phyloP scores from a whole-genome alignment of 2,888 invertebrate species.

The Molanna angustata region DNA sequence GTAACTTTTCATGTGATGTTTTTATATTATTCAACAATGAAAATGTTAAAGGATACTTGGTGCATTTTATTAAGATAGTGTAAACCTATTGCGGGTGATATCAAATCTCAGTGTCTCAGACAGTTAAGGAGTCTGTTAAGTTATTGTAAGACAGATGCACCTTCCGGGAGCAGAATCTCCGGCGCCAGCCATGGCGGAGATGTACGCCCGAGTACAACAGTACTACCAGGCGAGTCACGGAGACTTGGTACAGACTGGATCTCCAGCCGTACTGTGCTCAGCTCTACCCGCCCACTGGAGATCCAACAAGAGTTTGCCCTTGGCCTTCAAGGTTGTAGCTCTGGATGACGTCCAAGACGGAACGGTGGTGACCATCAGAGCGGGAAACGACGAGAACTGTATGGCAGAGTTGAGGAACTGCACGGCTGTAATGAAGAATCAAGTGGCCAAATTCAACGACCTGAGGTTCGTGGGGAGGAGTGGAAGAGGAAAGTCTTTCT shows the following conservation, averaged over 20 bases:
- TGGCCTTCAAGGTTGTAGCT: constrained; percentile 94
- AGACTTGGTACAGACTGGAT: constrained; percentile 91
- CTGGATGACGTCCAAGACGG: constrained; percentile 93
- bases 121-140: neutral
- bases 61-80: too few species aligned
- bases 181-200: constrained; percentile 67
- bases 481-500: constrained; percentile 95
- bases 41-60: too few species aligned
- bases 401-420: constrained; percentile 94
- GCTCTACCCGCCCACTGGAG: constrained; percentile 95
- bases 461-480: constrained; percentile 96
- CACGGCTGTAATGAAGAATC: constrained; percentile 94
- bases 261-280: constrained; percentile 93
- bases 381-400: constrained; percentile 97
- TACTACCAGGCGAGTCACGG: constrained; percentile 86
- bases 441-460: constrained; percentile 98
- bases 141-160: constrained; percentile 67
- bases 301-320: constrained; percentile 94
- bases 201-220: constrained; percentile 72
- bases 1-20: too few species aligned
- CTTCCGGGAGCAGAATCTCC: constrained; percentile 54
- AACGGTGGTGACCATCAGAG: constrained; percentile 88
- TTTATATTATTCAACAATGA: too few species aligned
- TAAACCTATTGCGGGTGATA: too few species aligned
- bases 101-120: neutral